Percentiles rank a stretch among this genome's conserved stretches.
Evolutionary conservation across 2,888 invertebrate genomes (phyloP).

Genomic region (Mechanitis mazaeus): DNA sequence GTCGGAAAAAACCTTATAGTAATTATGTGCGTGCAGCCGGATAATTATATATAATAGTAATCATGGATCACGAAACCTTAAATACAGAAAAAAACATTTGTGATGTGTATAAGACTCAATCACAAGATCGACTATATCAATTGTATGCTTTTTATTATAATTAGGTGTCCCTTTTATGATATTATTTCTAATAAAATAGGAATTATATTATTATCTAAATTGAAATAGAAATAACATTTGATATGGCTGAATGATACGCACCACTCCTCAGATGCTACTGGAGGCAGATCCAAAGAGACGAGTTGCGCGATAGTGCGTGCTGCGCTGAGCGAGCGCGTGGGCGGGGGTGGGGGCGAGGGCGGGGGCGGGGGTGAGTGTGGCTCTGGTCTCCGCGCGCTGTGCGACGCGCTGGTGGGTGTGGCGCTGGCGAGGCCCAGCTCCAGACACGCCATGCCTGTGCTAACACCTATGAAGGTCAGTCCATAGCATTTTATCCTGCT

Average conservation of each 20-base stretch:
- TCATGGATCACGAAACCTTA: too few relatives aligned
- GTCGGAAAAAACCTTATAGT: too few relatives aligned
- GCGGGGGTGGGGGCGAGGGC: slow-evolving; percentile 27
- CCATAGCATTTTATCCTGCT: background rate
- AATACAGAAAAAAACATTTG: too few relatives aligned
- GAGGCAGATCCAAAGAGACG: slow-evolving; percentile 51
- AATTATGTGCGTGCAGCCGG: too few relatives aligned
- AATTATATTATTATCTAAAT: too few relatives aligned
- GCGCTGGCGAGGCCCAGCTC: slow-evolving; percentile 69
- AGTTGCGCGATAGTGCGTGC: slow-evolving; percentile 51
- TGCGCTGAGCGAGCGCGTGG: slow-evolving; percentile 39
- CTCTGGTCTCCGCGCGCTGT: slow-evolving; percentile 57
- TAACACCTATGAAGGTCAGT: slow-evolving; percentile 69
- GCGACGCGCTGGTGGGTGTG: slow-evolving; percentile 75
- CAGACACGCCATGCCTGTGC: slow-evolving; percentile 71
- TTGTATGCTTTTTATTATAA: too few relatives aligned
- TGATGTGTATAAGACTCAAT: too few relatives aligned
- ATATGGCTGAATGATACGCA: background rate
- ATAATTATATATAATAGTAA: too few relatives aligned
- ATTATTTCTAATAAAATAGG: too few relatives aligned
- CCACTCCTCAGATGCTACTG: slow-evolving; percentile 49
- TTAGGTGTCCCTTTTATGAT: too few relatives aligned
- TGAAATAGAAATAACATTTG: too few relatives aligned
- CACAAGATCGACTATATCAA: too few relatives aligned
- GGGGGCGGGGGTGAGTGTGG: slow-evolving; percentile 32